phyloP scores from a whole-genome alignment of 2,113 vertebrate genomes.

The Chroicocephalus ridibundus region DNA sequence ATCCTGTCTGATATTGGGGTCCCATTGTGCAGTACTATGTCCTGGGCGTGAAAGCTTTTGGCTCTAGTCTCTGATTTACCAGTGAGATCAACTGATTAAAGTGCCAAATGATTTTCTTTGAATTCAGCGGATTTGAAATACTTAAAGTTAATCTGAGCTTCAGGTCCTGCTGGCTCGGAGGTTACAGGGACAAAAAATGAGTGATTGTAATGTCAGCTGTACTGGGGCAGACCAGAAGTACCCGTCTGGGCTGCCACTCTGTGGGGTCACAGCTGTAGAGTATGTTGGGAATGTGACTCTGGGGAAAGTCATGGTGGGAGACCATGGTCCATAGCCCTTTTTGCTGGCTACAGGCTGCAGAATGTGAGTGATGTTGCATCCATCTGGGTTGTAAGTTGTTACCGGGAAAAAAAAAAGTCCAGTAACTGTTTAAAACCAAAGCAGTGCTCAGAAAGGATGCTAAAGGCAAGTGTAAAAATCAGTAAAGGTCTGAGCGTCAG shows the following conservation, averaged over 20 bases:
- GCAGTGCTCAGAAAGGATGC: background rate
- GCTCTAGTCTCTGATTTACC: background rate
- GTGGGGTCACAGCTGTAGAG: background rate
- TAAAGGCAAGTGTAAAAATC: background rate
- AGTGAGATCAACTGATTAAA: background rate
- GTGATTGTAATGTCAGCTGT: background rate
- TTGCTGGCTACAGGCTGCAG: background rate
- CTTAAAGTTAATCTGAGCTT: background rate
- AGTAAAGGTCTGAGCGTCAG: background rate
- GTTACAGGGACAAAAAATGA: background rate
- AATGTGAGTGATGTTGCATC: background rate
- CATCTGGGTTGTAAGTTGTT: background rate
- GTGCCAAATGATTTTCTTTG: background rate
- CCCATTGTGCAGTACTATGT: rapidly evolving
- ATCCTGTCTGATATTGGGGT: too few species aligned
- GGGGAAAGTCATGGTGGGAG: background rate
- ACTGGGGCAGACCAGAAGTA: background rate
- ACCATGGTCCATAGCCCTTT: background rate
- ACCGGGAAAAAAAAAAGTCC: background rate
- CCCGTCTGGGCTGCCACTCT: background rate
- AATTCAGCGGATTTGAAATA: background rate
- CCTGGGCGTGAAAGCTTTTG: background rate
- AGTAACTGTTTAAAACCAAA: background rate
- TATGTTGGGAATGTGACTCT: background rate
- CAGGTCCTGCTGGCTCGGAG: background rate